Evolutionary conservation across 2,888 invertebrate species (phyloP).

Genomic region (Mylabris sibirica): DNA sequence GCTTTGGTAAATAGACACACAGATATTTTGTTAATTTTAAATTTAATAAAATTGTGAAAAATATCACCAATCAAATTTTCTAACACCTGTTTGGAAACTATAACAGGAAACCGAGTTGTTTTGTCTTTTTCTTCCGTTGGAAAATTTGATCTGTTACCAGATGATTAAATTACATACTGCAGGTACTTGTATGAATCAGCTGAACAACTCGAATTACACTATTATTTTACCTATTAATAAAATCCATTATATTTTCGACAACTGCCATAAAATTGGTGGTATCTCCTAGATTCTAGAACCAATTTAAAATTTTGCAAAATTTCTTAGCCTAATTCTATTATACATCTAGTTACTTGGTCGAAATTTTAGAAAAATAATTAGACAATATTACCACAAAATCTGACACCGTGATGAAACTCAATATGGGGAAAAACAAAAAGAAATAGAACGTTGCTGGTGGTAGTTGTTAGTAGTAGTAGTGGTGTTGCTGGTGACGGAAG

Average conservation of each 20-base stretch:
- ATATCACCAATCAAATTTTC: not conserved
- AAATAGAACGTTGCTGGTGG: conserved; percentile 36
- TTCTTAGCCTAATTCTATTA: not conserved
- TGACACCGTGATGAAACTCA: conserved; percentile 56
- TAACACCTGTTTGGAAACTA: not conserved
- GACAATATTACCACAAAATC: conserved; percentile 54
- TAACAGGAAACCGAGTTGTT: conserved; percentile 14
- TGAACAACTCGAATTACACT: conserved; percentile 32
- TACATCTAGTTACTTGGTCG: not conserved
- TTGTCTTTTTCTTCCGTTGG: conserved; percentile 24
- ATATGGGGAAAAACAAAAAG: conserved; percentile 49
- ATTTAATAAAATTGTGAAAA: not conserved
- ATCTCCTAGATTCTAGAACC: conserved; percentile 33
- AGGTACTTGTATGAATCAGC: conserved; percentile 35
- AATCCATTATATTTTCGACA: not conserved
- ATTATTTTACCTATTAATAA: conserved; percentile 25
- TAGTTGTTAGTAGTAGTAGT: too few species aligned
- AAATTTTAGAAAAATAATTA: conserved; percentile 19
- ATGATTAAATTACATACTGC: conserved; percentile 44
- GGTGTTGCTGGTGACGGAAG: conserved; percentile 17
- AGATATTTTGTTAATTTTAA: not conserved
- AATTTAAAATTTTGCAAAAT: conserved; percentile 18
- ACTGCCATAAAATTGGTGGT: conserved; percentile 33
- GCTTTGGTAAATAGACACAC: not conserved
- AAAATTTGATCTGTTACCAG: conserved; percentile 44